Percentiles rank a stretch among this genome's conserved stretches.
Conservation (phyloP, 30 jellyfish, hydroid and myxozoan species). For the Aurelia sp. region DNA sequence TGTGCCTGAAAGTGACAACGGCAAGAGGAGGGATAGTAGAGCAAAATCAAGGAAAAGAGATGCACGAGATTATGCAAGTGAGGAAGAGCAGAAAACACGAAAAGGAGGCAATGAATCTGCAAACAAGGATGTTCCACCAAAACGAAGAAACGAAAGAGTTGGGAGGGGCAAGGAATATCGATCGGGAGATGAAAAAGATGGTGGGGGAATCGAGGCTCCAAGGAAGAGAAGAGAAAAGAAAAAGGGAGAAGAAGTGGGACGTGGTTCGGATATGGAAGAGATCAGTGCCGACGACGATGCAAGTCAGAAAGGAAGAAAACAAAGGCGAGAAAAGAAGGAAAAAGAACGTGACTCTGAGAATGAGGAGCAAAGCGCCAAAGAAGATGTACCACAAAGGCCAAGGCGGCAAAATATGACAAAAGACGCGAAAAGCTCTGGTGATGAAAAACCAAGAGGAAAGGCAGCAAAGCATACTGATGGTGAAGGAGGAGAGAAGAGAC, state of each 20-base stretch:
- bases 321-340: background rate
- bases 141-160: background rate
- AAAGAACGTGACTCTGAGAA: too few species aligned
- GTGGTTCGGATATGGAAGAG: background rate
- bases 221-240: slow-evolving; percentile 4
- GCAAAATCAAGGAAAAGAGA: too few species aligned
- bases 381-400: background rate
- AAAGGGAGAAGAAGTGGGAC: background rate
- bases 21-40: too few species aligned
- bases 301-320: background rate
- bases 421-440: too few species aligned
- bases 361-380: background rate
- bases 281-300: background rate
- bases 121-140: background rate
- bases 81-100: too few species aligned
- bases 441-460: too few species aligned
- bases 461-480: too few species aligned
- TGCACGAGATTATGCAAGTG: too few species aligned
- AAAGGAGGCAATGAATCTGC: too few species aligned
- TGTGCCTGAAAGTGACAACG: slow-evolving; percentile 24
- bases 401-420: too few species aligned
- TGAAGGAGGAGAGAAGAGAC: background rate
- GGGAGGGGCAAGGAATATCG: slow-evolving; percentile 23
- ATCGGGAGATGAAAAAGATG: slow-evolving; percentile 5
- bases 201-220: background rate